These are phyloP conservation scores for Symphodus melops DNA, from an alignment of 2,113 vertebrate species.

Conservation along the genomic window DNA sequence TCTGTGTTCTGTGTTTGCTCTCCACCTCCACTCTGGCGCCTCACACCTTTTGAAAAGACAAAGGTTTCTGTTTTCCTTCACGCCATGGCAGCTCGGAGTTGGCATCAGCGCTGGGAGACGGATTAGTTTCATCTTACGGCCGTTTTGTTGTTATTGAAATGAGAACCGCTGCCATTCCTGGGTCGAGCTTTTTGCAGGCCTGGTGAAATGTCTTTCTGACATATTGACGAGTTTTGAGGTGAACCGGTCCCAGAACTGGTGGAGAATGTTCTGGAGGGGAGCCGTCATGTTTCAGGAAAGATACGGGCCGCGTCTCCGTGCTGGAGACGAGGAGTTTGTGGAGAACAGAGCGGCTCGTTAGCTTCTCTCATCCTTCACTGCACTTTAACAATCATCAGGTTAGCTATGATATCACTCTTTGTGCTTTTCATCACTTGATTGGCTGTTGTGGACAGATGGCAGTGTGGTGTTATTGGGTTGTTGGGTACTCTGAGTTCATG, in stretches of 20 bases:
- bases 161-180: slow-evolving; percentile 27
- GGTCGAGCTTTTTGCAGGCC: slow-evolving; percentile 2
- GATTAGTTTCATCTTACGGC: slow-evolving; percentile 57
- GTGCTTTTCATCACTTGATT: slow-evolving; percentile 76
- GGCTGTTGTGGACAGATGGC: slow-evolving; percentile 80
- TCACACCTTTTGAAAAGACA: slow-evolving; percentile 59
- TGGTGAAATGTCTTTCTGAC: slow-evolving; percentile 6
- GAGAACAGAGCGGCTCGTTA: slow-evolving; percentile 1
- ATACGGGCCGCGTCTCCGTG: not conserved
- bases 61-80: slow-evolving; percentile 72
- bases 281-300: not conserved
- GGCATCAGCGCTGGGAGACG: slow-evolving; percentile 24
- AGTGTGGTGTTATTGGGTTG: slow-evolving; percentile 82
- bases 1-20: slow-evolving; percentile 53
- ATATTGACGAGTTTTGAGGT: too few species aligned
- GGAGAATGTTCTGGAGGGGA: not conserved
- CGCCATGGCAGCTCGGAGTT: slow-evolving; percentile 54
- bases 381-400: slow-evolving; percentile 73
- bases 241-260: too few species aligned
- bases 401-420: slow-evolving; percentile 78
- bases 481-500: slow-evolving; percentile 81
- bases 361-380: slow-evolving; percentile 60
- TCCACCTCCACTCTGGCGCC: slow-evolving; percentile 54
- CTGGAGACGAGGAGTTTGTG: not conserved
- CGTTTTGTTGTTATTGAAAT: slow-evolving; percentile 46